A percentile compares a stretch with the other conserved stretches of the same genome.
phyloP scores from a whole-genome alignment of 2,113 vertebrate species.

The Pithys albifrons region DNA sequence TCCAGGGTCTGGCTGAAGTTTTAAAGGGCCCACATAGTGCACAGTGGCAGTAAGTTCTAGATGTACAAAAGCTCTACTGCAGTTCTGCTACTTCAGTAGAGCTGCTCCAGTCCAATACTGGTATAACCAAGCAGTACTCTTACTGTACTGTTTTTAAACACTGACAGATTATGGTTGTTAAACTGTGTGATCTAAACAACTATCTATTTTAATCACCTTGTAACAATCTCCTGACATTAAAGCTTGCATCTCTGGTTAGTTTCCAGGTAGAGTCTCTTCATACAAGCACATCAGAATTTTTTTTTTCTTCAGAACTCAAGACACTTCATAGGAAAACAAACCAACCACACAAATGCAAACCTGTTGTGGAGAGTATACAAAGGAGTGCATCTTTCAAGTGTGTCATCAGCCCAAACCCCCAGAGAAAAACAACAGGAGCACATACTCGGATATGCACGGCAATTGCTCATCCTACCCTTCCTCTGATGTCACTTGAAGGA shows the following conservation, averaged over 20 bases:
- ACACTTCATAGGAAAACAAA: constrained; percentile 27
- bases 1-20: neutral
- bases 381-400: neutral
- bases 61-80: neutral
- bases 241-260: neutral
- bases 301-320: neutral
- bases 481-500: constrained; percentile 24
- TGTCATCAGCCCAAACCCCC: neutral
- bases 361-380: neutral
- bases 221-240: neutral
- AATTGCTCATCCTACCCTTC: neutral
- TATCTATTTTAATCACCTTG: constrained; percentile 11
- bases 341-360: constrained; percentile 16
- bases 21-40: neutral
- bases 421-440: constrained; percentile 13
- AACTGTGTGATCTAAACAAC: neutral
- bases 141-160: neutral
- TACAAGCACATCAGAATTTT: neutral
- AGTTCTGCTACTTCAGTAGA: neutral
- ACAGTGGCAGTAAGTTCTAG: neutral
- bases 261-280: neutral
- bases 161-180: neutral
- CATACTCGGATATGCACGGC: neutral
- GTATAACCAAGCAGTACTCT: neutral
- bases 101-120: neutral